These are phyloP conservation scores for Drepanosiphum platanoidis DNA, from an alignment of 2,888 invertebrate genomes.

Conservation along the genomic window DNA sequence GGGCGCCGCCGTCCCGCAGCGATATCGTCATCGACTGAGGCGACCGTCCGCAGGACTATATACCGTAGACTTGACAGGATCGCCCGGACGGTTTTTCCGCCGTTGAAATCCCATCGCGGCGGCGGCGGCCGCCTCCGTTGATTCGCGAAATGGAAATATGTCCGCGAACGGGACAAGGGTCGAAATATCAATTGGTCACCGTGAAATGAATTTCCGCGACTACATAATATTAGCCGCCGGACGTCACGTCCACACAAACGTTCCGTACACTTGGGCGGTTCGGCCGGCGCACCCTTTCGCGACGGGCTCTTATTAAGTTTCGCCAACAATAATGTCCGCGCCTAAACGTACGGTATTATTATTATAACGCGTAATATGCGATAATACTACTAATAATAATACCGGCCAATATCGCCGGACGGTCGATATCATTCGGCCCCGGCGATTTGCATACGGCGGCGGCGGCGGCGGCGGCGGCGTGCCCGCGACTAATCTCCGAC, in stretches of 20 bases:
- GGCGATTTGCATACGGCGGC: too few species aligned
- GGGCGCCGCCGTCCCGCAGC: background rate
- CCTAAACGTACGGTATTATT: too few species aligned
- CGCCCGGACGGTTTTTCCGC: background rate
- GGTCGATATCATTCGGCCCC: too few species aligned
- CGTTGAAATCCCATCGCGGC: background rate
- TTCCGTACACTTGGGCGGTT: slow-evolving; percentile 4
- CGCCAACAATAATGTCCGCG: background rate
- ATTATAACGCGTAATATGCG: background rate
- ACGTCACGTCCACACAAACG: slow-evolving; percentile 41
- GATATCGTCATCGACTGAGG: background rate
- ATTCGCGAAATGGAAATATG: background rate
- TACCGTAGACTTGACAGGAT: background rate
- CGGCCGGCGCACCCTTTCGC: background rate
- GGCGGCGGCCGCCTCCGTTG: background rate
- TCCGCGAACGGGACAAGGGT: slow-evolving; percentile 37
- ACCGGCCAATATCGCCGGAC: background rate
- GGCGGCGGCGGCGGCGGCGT: too few species aligned
- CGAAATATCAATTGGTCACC: slow-evolving; percentile 29
- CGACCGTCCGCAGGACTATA: background rate
- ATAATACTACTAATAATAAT: background rate
- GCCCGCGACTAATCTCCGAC: too few species aligned
- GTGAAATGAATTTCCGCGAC: slow-evolving; percentile 20
- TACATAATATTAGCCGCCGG: background rate
- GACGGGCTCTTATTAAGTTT: slow-evolving; percentile 29